Evolutionary conservation across 2,888 invertebrate species (phyloP), one percentile per base, ranked within the genome.

Genomic region (Caenorhabditis panamensis): DNA sequence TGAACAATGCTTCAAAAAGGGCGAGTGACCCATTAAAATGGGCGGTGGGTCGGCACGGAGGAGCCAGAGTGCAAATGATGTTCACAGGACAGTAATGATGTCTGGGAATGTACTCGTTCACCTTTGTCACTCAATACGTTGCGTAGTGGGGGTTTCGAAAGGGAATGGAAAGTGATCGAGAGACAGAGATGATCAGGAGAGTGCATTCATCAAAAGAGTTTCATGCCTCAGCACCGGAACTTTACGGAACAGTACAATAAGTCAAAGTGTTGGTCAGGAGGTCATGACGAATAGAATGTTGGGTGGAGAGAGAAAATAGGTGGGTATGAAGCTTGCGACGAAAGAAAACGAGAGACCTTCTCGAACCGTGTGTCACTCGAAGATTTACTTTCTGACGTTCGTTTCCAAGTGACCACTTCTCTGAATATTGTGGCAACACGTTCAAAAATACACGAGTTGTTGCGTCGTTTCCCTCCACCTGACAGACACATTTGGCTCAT

Each of bases 1-100:
- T 56, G 62, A 71, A 71, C 72, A 73, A 73, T 73, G 63, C 63
- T 58, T 58, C 58, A 58, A 64, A 73, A 73, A 73, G 73, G 66
- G 73, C 58, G 66, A 64, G 64, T 37, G 73, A 51, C 44, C 63
- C 73, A 73, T 73, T 73, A 73, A 66, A 66, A 53, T 53, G 51
- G 53, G 24, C 53, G n/a, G 41, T 9, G 26, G 31, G 5, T 26
- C 16, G 28, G 4, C 2, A 18, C 3, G 20, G 49, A 49, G n/a
- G 49, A 2, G 53, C 2, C 26, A 41, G 61, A 51, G 51, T 22
- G 22, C 51, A 58, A 28, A 28, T 13, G 37, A 20, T 16, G 59
- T 49, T 47, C 47, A 24, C 41, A 31, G 13, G n/a, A 58, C 41
- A n/a, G 36, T 49, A 49, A 8, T 20, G 13, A 22, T 1, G 28